Evolutionary conservation across 2,888 invertebrate species (phyloP), one percentile per base, ranked within the genome.

Genomic region (Caenorhabditis uteleia): DNA sequence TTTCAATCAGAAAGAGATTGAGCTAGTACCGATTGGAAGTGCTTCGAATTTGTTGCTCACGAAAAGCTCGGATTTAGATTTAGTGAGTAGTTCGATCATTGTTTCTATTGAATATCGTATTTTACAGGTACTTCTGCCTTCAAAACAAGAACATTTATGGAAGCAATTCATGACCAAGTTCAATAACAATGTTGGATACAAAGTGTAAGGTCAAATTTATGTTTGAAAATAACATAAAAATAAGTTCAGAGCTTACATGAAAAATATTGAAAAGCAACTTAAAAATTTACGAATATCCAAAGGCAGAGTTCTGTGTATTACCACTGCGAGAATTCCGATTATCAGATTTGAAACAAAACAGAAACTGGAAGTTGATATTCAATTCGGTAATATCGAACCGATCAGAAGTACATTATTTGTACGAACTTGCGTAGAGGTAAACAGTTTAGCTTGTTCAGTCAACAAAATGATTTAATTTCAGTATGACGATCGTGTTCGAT

Each of bases 351-450:
- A 31, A 18, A 38, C 62, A 5, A 31, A 40, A 40, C 12, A 31
- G 16, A 10, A n/a, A 1, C 27, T 57, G n/a, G 51, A 58, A 44
- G 54, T 64, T 1, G 64, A 64, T 31, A 64, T 64, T 26, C 64
- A 64, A 27, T 58, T 64, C 38, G 64, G 58, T 20, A 48, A 54
- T 29, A 49, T 57, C 12, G 51, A 8, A 5, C 57, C 64, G 1
- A 64, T 64, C 31, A 36, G 54, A 40, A 54, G 54, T 21, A 44
- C 64, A 3, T 39, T 64, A 2, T 64, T 64, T 38, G 25, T 64
- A n/a, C 48, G 58, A 58, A 64, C 64, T 5, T 57, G 58, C 26
- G 64, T 64, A 0, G 64, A 64, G 25, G 49, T 48, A 8, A 40
- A 18, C 7, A 26, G 29, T 27, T 5, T 27, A 40, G 12, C 8